phyloP scores from a whole-genome alignment of 2,113 vertebrate species.

The Xyliphius kryptos region DNA sequence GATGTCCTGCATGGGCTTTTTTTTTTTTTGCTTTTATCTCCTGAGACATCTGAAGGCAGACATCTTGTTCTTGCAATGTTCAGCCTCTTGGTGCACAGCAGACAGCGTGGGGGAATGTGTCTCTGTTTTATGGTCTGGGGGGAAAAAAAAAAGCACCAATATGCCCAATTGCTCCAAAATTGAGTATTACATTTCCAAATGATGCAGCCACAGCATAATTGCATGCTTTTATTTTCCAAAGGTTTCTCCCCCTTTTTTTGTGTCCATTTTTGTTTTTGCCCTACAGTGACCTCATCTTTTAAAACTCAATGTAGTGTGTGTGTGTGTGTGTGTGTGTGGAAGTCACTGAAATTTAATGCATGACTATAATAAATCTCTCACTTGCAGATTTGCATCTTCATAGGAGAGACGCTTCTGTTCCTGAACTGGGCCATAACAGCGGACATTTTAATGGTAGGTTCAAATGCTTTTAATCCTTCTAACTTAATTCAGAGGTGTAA shows the following conservation, averaged over 20 bases:
- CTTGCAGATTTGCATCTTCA: conserved; percentile 89
- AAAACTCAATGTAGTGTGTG: background rate
- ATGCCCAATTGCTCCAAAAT: conserved; percentile 40
- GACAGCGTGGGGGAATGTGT: too few relatives aligned
- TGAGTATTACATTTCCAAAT: conserved; percentile 47
- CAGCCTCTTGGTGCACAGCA: conserved; percentile 7
- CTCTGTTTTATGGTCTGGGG: conserved; percentile 22
- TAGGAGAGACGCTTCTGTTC: conserved; percentile 94
- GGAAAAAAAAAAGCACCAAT: conserved; percentile 1
- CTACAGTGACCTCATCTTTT: background rate
- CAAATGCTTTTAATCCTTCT: conserved; percentile 43
- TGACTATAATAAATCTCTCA: conserved; percentile 23
- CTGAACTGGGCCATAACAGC: conserved; percentile 99
- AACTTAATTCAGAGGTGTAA: too few relatives aligned
- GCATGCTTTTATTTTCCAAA: conserved; percentile 54
- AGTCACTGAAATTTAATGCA: background rate
- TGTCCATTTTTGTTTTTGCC: conserved; percentile 17
- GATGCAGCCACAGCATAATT: conserved; percentile 54
- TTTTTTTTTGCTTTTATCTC: too few relatives aligned
- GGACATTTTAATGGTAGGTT: conserved; percentile 94
- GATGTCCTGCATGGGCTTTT: conserved; percentile 22
- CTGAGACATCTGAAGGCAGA: conserved; percentile 1
- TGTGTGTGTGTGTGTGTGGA: too few relatives aligned
- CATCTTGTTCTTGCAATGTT: conserved; percentile 10
- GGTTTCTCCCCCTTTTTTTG: conserved; percentile 40